A percentile compares a stretch with the other conserved stretches of the same genome.
Evolutionary conservation across 92 coral and sea anemone species (phyloP).

Genomic region (Plumapathes pennacea): DNA sequence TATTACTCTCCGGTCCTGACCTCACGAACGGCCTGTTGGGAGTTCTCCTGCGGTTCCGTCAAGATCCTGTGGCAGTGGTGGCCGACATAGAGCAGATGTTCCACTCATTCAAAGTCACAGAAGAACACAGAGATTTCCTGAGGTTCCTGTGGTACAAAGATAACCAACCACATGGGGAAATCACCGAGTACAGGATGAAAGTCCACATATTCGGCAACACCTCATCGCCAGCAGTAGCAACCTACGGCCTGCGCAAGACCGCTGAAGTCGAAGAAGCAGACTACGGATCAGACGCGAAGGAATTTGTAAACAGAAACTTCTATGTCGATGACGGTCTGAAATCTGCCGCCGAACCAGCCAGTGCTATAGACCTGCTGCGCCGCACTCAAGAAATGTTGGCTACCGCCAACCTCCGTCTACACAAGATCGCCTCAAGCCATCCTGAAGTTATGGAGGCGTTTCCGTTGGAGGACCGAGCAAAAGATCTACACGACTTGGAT

Average conservation of each 20-base stretch:
- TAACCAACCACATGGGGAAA: conserved; percentile 35
- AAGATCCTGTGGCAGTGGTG: conserved; percentile 33
- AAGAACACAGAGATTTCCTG: conserved; percentile 37
- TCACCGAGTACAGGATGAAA: conserved; percentile 39
- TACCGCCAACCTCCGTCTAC: conserved; percentile 61
- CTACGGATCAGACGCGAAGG: conserved; percentile 37
- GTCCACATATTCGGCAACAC: conserved; percentile 34
- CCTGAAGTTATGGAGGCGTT: conserved; percentile 48
- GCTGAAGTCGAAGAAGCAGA: conserved; percentile 36
- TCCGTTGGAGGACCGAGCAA: conserved; percentile 38
- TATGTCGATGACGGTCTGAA: conserved; percentile 55
- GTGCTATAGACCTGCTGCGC: conserved; percentile 44
- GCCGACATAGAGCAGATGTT: conserved; percentile 60
- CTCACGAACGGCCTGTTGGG: conserved; percentile 37
- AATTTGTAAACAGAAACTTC: conserved; percentile 36
- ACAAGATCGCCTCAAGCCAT: conserved; percentile 50
- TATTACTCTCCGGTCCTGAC: conserved; percentile 36
- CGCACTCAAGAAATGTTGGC: conserved; percentile 55
- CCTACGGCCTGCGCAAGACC: conserved; percentile 35
- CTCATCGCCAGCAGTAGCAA: conserved; percentile 57
- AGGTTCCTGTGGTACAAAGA: conserved; percentile 45
- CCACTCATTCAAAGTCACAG: conserved; percentile 32
- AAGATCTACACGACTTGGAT: conserved; percentile 43
- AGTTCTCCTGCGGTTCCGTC: conserved; percentile 45
- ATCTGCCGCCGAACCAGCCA: conserved; percentile 22